A percentile compares a stretch with the other conserved stretches of the same genome.
Conservation (phyloP, 2,797 vertebrate genomes). For the Channallabes apus region DNA sequence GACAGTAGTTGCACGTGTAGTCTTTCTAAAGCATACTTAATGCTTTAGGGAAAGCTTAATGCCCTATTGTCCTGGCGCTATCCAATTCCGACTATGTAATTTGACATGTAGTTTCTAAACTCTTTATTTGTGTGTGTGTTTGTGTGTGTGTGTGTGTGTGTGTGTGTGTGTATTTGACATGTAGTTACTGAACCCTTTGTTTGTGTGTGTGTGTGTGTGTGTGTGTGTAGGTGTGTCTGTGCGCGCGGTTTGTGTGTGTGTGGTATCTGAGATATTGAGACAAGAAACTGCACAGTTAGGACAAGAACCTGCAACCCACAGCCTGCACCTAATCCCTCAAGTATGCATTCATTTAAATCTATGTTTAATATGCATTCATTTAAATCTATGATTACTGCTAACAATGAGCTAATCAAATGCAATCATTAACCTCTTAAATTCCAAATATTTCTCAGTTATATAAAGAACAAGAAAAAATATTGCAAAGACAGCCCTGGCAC, state of each 20-base stretch:
- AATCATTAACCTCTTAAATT: slow-evolving; percentile 61
- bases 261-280: slow-evolving; percentile 5
- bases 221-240: slow-evolving; percentile 3
- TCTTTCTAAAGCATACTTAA: neutral
- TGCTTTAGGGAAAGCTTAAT: neutral
- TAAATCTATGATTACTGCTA: neutral
- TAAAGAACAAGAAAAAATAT: neutral
- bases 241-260: neutral
- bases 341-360: slow-evolving; percentile 12
- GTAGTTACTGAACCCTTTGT: too few relatives aligned
- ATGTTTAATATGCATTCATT: neutral
- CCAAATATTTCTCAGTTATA: neutral
- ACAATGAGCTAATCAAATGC: slow-evolving; percentile 58
- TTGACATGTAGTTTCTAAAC: neutral
- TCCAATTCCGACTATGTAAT: neutral
- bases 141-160: neutral
- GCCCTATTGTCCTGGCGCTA: neutral
- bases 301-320: neutral
- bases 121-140: neutral
- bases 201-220: neutral
- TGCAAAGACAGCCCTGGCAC: neutral
- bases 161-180: too few relatives aligned
- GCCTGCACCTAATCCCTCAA: slow-evolving; percentile 28
- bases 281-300: neutral
- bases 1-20: neutral